Evolutionary conservation across 2,113 vertebrate genomes (phyloP).

Genomic region (Oncorhynchus mykiss): DNA sequence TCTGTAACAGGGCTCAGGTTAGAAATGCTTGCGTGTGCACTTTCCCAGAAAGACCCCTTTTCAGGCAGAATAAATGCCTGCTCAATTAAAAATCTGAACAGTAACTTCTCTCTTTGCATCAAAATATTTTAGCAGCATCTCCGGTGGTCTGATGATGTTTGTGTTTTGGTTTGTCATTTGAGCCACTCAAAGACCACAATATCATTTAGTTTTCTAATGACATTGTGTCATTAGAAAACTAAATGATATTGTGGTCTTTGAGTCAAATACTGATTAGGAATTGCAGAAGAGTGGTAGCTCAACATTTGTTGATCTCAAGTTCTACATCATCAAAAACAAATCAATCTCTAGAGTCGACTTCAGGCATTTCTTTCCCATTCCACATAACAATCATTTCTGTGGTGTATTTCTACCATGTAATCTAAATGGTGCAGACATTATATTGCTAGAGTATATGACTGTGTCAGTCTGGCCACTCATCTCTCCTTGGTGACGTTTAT

Average conservation of each 20-base stretch:
- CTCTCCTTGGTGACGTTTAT: conserved; percentile 49
- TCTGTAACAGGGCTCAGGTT: conserved; percentile 65
- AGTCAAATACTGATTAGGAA: neutral
- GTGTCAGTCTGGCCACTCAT: conserved; percentile 26
- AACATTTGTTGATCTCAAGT: neutral
- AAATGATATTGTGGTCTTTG: conserved; percentile 7
- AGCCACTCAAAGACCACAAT: conserved; percentile 18
- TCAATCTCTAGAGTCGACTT: neutral
- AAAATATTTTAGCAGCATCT: conserved; percentile 62
- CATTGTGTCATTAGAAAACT: conserved; percentile 49
- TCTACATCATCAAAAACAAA: neutral
- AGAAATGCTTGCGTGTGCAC: conserved; percentile 74
- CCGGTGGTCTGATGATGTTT: conserved; percentile 61
- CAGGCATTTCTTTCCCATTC: too few relatives aligned
- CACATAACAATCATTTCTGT: neutral
- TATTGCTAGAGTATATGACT: neutral
- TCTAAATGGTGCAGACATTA: neutral
- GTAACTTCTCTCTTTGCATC: conserved; percentile 57
- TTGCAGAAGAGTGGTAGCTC: neutral
- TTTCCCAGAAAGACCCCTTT: conserved; percentile 62
- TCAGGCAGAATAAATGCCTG: conserved; percentile 66
- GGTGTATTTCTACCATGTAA: neutral
- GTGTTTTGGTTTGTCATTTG: conserved; percentile 49
- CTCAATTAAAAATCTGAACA: conserved; percentile 70
- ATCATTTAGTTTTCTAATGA: too few relatives aligned